Percentiles rank a stretch among this genome's conserved stretches.
Conservation (phyloP, 2,797 vertebrate genomes). For the Craterocephalus amniculus region DNA sequence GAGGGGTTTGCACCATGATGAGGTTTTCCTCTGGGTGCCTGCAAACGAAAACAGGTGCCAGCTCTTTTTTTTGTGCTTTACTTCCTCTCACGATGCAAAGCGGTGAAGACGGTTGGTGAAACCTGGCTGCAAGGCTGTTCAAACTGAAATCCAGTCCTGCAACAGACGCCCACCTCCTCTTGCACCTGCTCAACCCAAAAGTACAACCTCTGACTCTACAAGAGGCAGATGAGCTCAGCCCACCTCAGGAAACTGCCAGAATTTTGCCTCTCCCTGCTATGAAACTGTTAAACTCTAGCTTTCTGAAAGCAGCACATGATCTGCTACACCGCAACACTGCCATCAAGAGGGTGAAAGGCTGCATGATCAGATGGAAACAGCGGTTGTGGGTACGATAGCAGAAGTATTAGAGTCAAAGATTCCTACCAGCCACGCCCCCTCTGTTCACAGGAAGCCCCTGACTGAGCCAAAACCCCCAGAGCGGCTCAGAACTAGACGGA, state of each 20-base stretch:
- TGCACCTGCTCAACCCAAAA: slow-evolving; percentile 17
- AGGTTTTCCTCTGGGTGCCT: neutral
- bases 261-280: neutral
- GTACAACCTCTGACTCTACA: neutral
- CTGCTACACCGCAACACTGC: neutral
- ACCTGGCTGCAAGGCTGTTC: slow-evolving; percentile 19
- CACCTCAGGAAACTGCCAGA: slow-evolving; percentile 9
- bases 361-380: neutral
- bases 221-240: slow-evolving; percentile 7
- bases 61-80: neutral
- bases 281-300: neutral
- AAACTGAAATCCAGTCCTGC: slow-evolving; percentile 29
- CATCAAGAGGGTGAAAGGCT: neutral
- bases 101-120: slow-evolving; percentile 30
- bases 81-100: slow-evolving; percentile 47
- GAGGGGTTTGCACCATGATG: neutral
- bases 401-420: slow-evolving; percentile 48
- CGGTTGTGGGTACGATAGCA: slow-evolving; percentile 32
- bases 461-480: slow-evolving; percentile 29
- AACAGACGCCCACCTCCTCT: neutral
- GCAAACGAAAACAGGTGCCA: slow-evolving; percentile 28
- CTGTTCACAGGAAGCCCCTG: slow-evolving; percentile 56
- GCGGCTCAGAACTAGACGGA: slow-evolving; percentile 10
- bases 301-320: neutral
- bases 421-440: slow-evolving; percentile 64